Evolutionary conservation across 2,797 vertebrate genomes (phyloP).

Genomic region (Choloepus didactylus): DNA sequence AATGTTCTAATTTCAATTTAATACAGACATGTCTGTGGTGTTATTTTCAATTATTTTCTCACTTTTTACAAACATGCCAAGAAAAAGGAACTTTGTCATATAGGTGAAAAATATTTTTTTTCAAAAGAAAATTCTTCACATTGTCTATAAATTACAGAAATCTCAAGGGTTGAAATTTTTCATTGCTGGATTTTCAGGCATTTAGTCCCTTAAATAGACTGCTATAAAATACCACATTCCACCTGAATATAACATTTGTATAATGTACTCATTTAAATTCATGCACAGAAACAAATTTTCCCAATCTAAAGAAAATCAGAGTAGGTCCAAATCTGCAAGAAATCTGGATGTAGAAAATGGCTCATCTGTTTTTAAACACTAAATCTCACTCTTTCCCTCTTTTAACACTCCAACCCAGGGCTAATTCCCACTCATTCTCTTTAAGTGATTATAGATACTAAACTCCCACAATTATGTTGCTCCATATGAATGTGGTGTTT

Average conservation of each 20-base stretch:
- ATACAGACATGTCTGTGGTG: not conserved
- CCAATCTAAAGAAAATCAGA: conserved; percentile 73
- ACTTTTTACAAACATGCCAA: not conserved
- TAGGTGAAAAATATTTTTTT: not conserved
- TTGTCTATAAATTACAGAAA: not conserved
- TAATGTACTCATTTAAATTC: conserved; percentile 64
- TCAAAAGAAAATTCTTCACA: not conserved
- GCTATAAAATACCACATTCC: not conserved
- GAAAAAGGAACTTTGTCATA: not conserved
- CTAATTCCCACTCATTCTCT: conserved; percentile 78
- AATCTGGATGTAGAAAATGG: conserved; percentile 68
- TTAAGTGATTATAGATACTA: conserved; percentile 73
- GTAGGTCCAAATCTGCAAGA: conserved; percentile 62
- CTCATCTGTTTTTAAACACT: conserved; percentile 78
- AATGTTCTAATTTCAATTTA: not conserved
- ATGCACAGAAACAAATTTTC: conserved; percentile 24
- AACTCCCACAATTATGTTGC: conserved; percentile 70
- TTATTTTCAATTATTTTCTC: not conserved
- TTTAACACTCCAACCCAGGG: conserved; percentile 41
- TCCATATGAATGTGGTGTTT: conserved; percentile 74
- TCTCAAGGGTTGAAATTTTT: not conserved
- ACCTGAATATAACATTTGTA: conserved; percentile 33
- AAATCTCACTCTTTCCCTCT: conserved; percentile 48
- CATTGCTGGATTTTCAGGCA: not conserved
- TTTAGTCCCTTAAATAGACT: not conserved